Percentiles rank a stretch among this genome's conserved stretches.
Evolutionary conservation across 2,113 vertebrate genomes (phyloP).

Genomic region (Nothobranchius furzeri): DNA sequence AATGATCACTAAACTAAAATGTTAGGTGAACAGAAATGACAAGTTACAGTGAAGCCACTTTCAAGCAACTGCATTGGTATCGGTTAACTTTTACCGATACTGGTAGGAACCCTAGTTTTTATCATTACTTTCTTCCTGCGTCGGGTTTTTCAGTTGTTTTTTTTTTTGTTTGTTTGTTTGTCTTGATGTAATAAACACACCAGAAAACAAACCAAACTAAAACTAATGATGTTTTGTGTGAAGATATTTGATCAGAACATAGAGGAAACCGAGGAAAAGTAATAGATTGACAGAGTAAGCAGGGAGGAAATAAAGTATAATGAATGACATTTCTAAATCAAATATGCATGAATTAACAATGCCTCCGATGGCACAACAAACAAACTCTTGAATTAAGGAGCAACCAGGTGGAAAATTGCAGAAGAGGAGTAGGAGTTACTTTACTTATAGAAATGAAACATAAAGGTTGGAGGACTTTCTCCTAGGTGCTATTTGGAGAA

Average conservation of each 20-base stretch:
- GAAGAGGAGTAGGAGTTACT: constrained; percentile 50
- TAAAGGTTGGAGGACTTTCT: neutral
- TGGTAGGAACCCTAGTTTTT: too few relatives aligned
- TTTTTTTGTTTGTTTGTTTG: neutral
- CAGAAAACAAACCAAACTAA: neutral
- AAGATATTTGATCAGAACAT: constrained; percentile 29
- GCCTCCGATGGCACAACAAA: constrained; percentile 65
- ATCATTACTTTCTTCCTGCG: too few relatives aligned
- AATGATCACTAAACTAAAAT: too few relatives aligned
- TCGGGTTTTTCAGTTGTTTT: too few relatives aligned
- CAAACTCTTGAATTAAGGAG: constrained; percentile 62
- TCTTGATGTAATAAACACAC: constrained; percentile 11
- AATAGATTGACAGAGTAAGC: constrained; percentile 23
- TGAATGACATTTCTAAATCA: constrained; percentile 74
- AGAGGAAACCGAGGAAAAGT: constrained; percentile 21
- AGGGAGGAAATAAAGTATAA: constrained; percentile 54
- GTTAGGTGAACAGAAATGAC: too few relatives aligned
- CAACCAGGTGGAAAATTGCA: constrained; percentile 67
- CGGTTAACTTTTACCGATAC: too few relatives aligned
- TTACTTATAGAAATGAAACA: constrained; percentile 20
- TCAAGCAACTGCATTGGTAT: too few relatives aligned
- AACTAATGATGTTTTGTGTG: constrained; percentile 17
- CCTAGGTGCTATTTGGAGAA: neutral
- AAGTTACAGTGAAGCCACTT: too few relatives aligned
- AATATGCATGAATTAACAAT: constrained; percentile 73